Percentiles rank a stretch among this genome's conserved stretches.
Conservation (phyloP, 1,140 invertebrate genomes). For the Dufourea novaeangliae region DNA sequence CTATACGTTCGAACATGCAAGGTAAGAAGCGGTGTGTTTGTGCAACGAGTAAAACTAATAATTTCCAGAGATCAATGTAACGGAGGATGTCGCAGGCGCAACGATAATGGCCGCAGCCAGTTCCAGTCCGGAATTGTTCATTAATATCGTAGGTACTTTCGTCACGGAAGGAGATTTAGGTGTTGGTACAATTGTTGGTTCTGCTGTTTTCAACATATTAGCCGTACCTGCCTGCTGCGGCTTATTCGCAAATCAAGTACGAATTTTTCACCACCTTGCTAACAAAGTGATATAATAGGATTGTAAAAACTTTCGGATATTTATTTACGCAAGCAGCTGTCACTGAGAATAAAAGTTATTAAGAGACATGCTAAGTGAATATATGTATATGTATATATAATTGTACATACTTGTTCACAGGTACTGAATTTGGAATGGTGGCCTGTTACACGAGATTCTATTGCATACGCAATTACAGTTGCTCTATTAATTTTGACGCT, state of each 20-base stretch:
- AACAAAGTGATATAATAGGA: too few species aligned
- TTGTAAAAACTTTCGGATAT: background rate
- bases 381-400: too few species aligned
- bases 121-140: constrained; percentile 85
- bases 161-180: constrained; percentile 85
- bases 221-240: constrained; percentile 86
- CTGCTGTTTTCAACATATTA: constrained; percentile 87
- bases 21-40: background rate
- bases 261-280: background rate
- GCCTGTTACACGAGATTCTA: constrained; percentile 85
- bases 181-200: constrained; percentile 86
- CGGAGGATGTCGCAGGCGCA: constrained; percentile 85
- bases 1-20: background rate
- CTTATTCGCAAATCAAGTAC: constrained; percentile 83
- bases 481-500: constrained; percentile 84
- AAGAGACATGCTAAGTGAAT: too few species aligned
- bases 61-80: constrained; percentile 78
- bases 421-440: constrained; percentile 85
- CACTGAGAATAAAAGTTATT: too few species aligned
- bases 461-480: constrained; percentile 86
- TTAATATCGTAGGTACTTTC: constrained; percentile 83
- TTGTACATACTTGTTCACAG: constrained; percentile 79
- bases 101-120: constrained; percentile 86
- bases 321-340: background rate
- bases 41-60: background rate